phyloP scores from a whole-genome alignment of 2,797 vertebrate genomes.

The Rhinoraja longicauda region DNA sequence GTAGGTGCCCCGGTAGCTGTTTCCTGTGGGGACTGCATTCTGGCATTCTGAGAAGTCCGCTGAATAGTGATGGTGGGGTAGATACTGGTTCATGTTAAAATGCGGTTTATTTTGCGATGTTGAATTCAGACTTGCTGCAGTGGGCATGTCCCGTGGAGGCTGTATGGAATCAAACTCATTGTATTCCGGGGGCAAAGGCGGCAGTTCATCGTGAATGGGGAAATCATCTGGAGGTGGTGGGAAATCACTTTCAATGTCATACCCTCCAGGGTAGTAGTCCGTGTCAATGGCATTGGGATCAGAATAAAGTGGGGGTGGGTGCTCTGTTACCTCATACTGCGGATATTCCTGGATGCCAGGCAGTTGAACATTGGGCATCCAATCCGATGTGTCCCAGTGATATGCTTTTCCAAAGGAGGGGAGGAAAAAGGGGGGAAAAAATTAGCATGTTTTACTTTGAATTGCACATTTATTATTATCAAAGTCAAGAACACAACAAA shows the following conservation, averaged over 20 bases:
- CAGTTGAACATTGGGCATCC: conserved; percentile 95
- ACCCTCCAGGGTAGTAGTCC: conserved; percentile 95
- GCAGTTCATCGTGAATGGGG: conserved; percentile 78
- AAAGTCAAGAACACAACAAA: conserved; percentile 42
- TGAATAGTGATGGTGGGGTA: conserved; percentile 74
- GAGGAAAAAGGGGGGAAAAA: neutral
- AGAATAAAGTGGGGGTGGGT: conserved; percentile 76
- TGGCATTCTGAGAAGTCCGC: conserved; percentile 72
- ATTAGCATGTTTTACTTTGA: conserved; percentile 34
- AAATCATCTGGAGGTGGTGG: conserved; percentile 92
- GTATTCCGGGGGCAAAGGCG: conserved; percentile 76
- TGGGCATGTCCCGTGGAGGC: conserved; percentile 61
- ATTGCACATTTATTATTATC: conserved; percentile 40
- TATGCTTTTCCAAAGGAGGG: conserved; percentile 65
- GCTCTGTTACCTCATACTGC: conserved; percentile 87
- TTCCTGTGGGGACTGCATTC: conserved; percentile 54
- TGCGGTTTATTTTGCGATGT: conserved; percentile 70
- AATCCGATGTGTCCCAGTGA: conserved; percentile 99
- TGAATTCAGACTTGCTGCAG: conserved; percentile 60
- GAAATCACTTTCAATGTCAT: conserved; percentile 94
- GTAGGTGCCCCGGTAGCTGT: conserved; percentile 67
- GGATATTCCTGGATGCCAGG: conserved; percentile 97
- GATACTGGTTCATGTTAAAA: conserved; percentile 85
- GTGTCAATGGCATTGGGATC: conserved; percentile 88
- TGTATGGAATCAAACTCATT: conserved; percentile 79